Base-by-base conservation (phyloP, 2,888 invertebrate species). In the Taenaris catops region DNA sequence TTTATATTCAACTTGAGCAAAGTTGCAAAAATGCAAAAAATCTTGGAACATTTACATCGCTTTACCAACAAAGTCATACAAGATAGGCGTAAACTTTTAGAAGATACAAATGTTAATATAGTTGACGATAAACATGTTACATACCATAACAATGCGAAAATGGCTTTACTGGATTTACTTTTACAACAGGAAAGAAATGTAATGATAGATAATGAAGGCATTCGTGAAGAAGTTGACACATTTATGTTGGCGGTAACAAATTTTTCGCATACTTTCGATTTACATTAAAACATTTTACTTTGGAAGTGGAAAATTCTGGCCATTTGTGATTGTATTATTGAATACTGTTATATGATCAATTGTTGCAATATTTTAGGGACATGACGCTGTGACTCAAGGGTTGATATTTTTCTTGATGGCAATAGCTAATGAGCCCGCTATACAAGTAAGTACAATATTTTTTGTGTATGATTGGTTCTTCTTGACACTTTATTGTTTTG, bases 211-310 rank as follows among this genome's bases (percentile, higher is more conserved):
- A 83, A 89, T 46, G 58, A 83, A 10, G 91, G 91, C 34, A 89
- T 93, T 26, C 78, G 90, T 35, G 91, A 92, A 55, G 91, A 93
- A 71, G 91, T 92, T 0, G 91, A 93, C 47, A 93, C 92, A 0
- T 92, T 93, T 49, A 89, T 92, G 89, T 93, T 93, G 69, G 92
- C 89, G 64, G 91, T 89, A 58, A 67, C 58, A 12, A 3, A 7
- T 8, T n/a, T 6, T 8, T 21, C n/a, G n/a, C n/a, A n/a, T n/a
- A n/a, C n/a, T n/a, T n/a, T n/a, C n/a, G n/a, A n/a, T 14, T 14
- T 14, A 14, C 14, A 2, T 14, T 14, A 14, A 14, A 6, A 20
- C 4, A 4, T 23, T 11, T 12, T 9, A 6, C 8, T 7, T 11
- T 7, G 14, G 3, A 21, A 4, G 10, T 7, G 5, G 0, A 1